A percentile compares a stretch with the other conserved stretches of the same genome.
phyloP scores from a whole-genome alignment of 2,888 invertebrate genomes.

The Matsumyia berberina region DNA sequence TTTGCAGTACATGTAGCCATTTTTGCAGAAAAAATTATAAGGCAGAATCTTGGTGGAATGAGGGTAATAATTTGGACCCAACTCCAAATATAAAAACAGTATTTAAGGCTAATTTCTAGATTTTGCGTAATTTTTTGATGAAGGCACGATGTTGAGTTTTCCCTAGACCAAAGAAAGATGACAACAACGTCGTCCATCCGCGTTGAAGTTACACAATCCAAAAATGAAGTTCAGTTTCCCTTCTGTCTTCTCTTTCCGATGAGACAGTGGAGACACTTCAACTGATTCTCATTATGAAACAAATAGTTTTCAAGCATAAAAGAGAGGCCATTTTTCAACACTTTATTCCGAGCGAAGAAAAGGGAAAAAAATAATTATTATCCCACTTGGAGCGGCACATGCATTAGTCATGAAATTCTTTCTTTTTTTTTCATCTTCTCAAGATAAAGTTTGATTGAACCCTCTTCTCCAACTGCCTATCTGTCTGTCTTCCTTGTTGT shows the following conservation, averaged over 20 bases:
- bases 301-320: conserved; percentile 45
- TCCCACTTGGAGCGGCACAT: conserved; percentile 46
- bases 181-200: no score
- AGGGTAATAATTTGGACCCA: no score
- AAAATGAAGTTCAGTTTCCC: neutral
- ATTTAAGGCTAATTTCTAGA: no score
- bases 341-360: conserved; percentile 36
- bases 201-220: no score
- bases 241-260: conserved; percentile 17
- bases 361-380: conserved; percentile 49
- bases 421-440: conserved; percentile 22
- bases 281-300: conserved; percentile 47
- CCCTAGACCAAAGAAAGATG: no score
- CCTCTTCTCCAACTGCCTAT: conserved; percentile 63
- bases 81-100: no score
- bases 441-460: conserved; percentile 49
- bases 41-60: no score
- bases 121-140: no score
- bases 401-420: conserved; percentile 42
- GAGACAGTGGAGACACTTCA: conserved; percentile 44
- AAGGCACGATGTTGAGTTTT: no score
- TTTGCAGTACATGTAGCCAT: no score
- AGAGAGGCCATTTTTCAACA: conserved; percentile 65
- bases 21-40: no score
- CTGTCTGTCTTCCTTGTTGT: conserved; percentile 54